These are phyloP conservation scores for Dicentrarchus labrax DNA, from an alignment of 2,113 vertebrate species.

Conservation along the genomic window DNA sequence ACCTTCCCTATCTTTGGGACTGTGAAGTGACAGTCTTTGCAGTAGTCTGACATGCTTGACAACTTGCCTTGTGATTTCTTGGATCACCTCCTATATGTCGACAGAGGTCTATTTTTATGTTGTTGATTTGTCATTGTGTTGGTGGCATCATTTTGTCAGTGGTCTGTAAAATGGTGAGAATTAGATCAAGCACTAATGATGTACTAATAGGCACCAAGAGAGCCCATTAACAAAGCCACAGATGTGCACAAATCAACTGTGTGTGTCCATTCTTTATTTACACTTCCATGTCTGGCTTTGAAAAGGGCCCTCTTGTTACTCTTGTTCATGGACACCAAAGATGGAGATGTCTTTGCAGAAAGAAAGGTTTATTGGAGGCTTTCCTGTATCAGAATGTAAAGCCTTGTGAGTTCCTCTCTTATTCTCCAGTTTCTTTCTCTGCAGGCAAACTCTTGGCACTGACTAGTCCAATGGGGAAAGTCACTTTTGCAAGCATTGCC, in stretches of 20 bases:
- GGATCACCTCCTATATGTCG: constrained; percentile 1
- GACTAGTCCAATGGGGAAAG: constrained; percentile 55
- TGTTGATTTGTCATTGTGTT: not conserved
- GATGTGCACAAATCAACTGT: constrained; percentile 25
- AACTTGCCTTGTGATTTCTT: not conserved
- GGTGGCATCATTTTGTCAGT: constrained; percentile 26
- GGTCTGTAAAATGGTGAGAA: constrained; percentile 40
- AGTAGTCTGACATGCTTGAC: not conserved
- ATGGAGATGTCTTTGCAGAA: constrained; percentile 42
- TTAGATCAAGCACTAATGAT: constrained; percentile 28
- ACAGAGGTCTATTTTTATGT: not conserved
- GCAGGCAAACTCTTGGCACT: constrained; percentile 66
- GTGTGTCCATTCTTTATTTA: constrained; percentile 25
- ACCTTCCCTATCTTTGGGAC: not conserved
- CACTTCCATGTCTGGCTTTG: constrained; percentile 3
- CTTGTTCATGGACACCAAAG: constrained; percentile 7
- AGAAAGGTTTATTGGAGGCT: constrained; percentile 38
- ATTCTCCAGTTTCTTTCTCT: constrained; percentile 54
- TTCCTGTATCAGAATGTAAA: constrained; percentile 46
- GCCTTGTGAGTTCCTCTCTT: constrained; percentile 44
- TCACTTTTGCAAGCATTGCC: constrained; percentile 68
- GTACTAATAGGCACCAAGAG: constrained; percentile 28
- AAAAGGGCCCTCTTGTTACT: constrained; percentile 2
- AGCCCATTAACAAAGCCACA: constrained; percentile 37
- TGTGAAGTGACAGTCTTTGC: not conserved